Evolutionary conservation across 2,888 invertebrate species (phyloP), one percentile per base, ranked within the genome.

Genomic region (Cerastoderma edule): DNA sequence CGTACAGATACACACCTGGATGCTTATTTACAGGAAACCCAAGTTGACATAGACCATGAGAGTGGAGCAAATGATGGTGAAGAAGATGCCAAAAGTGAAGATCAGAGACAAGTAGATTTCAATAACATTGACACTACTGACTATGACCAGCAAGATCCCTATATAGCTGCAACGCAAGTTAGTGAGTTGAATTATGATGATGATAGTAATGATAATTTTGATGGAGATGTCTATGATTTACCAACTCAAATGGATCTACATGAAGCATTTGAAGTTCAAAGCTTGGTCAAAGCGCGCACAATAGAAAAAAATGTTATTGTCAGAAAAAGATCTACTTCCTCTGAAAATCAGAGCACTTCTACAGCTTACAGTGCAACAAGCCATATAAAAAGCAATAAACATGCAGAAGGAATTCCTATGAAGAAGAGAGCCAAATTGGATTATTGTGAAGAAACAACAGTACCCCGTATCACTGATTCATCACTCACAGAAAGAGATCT

Each of bases 381-480:
- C 53, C 22, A 22, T 24, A 24, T 3, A 22, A 27, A 24, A 24
- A n/a, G 3, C n/a, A 53, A 53, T 2, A 22, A 5, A 2, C 8
- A 53, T 19, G 53, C 6, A 53, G 27, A 19, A n/a, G 2, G 24
- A 27, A n/a, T 27, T 27, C 8, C 24, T 6, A 53, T 13, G 13
- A 27, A 53, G 3, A 24, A 10, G 2, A 27, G 24, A 8, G 3
- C n/a, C 3, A 24, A 24, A 53, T 22, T 3, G 2, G 27, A 53
- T 3, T 22, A 53, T 53, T 13, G 53, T 53, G 10, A 10, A 1
- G n/a, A n/a, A n/a, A n/a, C n/a, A n/a, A 60, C 24, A 39, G n/a
- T 39, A 39, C 27, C 60, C 22, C 35, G 35, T 39, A 2, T 60
- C 13, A 60, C 39, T 39, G 60, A 60, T 33, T 39, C 60, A 22